Evolutionary conservation across 2,888 invertebrate genomes (phyloP), one percentile per base, ranked within the genome.

Genomic region (Dasypolia templi): DNA sequence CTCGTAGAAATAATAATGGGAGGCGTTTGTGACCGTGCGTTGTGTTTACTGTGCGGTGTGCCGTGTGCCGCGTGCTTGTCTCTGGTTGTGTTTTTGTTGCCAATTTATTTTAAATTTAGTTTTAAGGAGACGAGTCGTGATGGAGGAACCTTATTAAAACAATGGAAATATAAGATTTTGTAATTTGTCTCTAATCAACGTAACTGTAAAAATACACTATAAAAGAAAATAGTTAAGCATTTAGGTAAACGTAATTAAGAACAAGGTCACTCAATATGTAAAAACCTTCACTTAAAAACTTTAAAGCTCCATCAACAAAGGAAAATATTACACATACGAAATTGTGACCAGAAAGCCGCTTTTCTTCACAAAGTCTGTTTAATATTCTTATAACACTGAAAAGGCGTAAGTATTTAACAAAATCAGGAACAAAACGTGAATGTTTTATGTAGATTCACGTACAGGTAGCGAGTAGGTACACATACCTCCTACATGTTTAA

Each of bases 1-100:
- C 94, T 86, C 87, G 80, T 89, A 92, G 93, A 94, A 94, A 95
- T 95, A 95, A 95, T 95, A 96, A 95, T 93, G 94, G 92, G 87
- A 89, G 90, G 88, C 88, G 89, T 87, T 85, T 87, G 93, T 94
- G 92, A 93, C 94, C 93, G 92, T 88, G 88, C 88, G 88, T 82
- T 55, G 83, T 93, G 92, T 93, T 93, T 93, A 88, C 87, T 90
- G 88, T 89, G 87, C 72, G 85, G 85, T 82, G 86, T 82, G 90
- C 86, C 88, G 89, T 88, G 87, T 86, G 86, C 68, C 75, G 81
- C 81, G 87, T 82, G 87, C 86, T 76, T 67, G 63, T 84, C 68
- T 72, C 58, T 68, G 26, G 19, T 22, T 35, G 73, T 89, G 73
- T 89, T 84, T 73, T 69, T 67, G 56, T 85, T 68, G 49, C 64